Evolutionary conservation across 2,888 invertebrate genomes (phyloP).

Genomic region (Chesias legatella): DNA sequence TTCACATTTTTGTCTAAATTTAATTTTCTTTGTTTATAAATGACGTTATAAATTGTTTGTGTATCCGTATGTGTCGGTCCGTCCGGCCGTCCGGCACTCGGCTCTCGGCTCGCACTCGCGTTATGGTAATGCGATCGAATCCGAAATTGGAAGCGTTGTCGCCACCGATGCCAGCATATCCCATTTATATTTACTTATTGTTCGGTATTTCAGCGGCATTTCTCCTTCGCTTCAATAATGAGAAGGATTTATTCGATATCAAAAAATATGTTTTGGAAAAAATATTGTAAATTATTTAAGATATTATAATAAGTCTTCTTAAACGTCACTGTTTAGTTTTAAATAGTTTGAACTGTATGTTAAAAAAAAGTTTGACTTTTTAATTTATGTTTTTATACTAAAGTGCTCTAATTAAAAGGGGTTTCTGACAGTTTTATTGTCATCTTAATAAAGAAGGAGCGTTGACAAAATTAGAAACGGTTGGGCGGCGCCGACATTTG

Average conservation of each 20-base stretch:
- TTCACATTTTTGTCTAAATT: no score
- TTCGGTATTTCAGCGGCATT: constrained; percentile 8
- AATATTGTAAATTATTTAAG: no score
- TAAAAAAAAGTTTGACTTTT: no score
- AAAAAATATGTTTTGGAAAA: no score
- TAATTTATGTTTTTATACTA: no score
- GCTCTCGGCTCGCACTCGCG: constrained; percentile 52
- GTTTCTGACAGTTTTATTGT: background rate
- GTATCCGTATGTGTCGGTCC: constrained; percentile 3
- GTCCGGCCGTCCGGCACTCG: constrained; percentile 8
- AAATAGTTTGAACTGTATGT: no score
- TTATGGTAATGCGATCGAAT: constrained; percentile 74
- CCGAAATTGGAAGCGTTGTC: constrained; percentile 67
- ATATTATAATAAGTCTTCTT: no score
- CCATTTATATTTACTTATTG: constrained; percentile 42
- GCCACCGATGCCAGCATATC: constrained; percentile 44
- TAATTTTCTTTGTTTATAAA: no score
- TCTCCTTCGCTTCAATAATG: constrained; percentile 12
- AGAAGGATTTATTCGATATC: constrained; percentile 1
- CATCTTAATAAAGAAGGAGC: background rate
- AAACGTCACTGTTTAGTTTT: no score
- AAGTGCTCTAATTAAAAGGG: background rate
- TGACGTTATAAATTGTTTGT: background rate
- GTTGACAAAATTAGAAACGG: background rate
- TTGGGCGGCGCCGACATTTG: constrained; percentile 2